Base-by-base conservation (phyloP, 2,888 invertebrate genomes). In the Meiosimyza platycephala region DNA sequence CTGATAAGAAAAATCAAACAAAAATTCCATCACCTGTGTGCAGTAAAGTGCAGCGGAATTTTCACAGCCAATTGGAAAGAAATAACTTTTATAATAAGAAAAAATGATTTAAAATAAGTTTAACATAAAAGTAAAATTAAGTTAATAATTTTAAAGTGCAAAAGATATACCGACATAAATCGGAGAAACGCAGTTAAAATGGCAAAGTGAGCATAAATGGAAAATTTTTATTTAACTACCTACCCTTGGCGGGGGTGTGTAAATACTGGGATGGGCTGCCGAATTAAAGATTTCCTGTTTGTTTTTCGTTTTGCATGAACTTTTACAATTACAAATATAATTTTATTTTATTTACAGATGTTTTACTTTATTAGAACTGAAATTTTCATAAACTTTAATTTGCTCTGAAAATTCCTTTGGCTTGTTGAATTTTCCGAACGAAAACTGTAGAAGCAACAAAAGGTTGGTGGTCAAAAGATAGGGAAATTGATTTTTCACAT, bases 1-100 rank as follows among this genome's bases (percentile, higher is more conserved):
- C 72, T 72, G 74, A 72, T 74, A 74, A 72, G 68, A 54, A 71
- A 74, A 74, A 55, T 68, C 22, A 63, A 18, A 33, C 40, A 57
- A 57, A 18, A 62, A 47, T 64, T 64, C 51, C 51, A 67, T 55
- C 67, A 64, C 62, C 28, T 59, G 16, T 7, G 69, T 69, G 57
- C 68, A 65, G 28, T 18, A 63, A 55, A 68, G 55, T 60, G 51
- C 51, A 64, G 63, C 18, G 66, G 71, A 63, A 71, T 64, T 71
- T 51, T 54, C 47, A 59, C n/a, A 63, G 51, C 47, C 40, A 51
- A 64, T 28, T 62, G 16, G 16, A 64, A 64, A 28, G 50, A 13
- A 47, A 52, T 52, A n/a, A 22, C 16, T 50, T 57, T 22, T 28
- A 57, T 47, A 68, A 57, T 28, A 47, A n/a, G 16, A 15, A 9